These are phyloP conservation scores for Turritopsis rubra DNA, from an alignment of 30 jellyfish, hydroid and myxozoan species.

Conservation along the genomic window DNA sequence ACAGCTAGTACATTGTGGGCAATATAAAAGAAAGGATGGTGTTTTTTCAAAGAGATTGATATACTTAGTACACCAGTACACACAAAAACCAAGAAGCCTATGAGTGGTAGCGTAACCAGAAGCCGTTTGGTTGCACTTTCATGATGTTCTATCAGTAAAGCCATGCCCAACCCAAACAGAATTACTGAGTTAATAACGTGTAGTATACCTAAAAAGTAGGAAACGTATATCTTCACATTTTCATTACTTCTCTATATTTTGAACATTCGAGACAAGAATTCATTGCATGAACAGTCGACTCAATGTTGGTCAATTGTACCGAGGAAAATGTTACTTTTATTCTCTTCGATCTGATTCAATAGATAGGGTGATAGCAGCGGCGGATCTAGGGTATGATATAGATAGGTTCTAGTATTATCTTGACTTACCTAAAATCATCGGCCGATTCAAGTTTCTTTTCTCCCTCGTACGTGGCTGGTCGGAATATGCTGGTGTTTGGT, in stretches of 20 bases:
- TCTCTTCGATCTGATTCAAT: too few relatives aligned
- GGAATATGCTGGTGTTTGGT: neutral
- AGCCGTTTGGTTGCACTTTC: neutral
- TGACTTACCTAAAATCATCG: neutral
- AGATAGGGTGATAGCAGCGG: too few relatives aligned
- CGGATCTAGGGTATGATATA: too few relatives aligned
- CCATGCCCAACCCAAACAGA: neutral
- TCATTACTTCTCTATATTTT: too few relatives aligned
- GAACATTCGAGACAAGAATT: too few relatives aligned
- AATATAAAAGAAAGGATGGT: neutral
- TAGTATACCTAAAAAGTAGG: neutral
- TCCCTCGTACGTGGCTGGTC: neutral
- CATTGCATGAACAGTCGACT: too few relatives aligned
- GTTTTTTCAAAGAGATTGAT: neutral
- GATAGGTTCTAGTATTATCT: too few relatives aligned
- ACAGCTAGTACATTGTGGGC: neutral
- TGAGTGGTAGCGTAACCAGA: neutral
- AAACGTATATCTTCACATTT: too few relatives aligned
- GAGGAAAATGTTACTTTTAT: too few relatives aligned
- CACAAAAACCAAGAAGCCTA: neutral
- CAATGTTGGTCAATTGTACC: too few relatives aligned
- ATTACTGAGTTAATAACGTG: neutral
- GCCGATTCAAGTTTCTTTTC: neutral
- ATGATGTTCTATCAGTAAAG: neutral
- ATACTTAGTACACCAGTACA: neutral